Percentiles rank a stretch among this genome's conserved stretches.
Evolutionary conservation across 2,888 invertebrate species (phyloP).

Genomic region (Oxycera nigricornis): DNA sequence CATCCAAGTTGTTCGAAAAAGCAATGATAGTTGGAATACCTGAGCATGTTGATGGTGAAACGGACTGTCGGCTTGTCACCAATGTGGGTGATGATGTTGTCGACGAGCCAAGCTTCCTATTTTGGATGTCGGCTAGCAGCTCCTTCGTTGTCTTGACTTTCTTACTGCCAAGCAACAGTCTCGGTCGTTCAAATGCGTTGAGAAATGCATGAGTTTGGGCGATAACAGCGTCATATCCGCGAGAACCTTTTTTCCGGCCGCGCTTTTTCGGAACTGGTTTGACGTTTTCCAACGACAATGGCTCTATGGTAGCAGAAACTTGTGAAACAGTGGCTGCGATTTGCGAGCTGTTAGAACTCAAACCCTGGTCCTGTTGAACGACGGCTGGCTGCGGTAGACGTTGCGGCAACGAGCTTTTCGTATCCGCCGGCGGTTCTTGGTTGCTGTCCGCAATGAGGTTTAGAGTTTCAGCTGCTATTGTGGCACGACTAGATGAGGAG

Average conservation of each 20-base stretch:
- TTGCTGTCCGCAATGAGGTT: not conserved
- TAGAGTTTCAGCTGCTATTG: not conserved
- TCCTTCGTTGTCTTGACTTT: conserved; percentile 62
- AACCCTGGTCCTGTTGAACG: not conserved
- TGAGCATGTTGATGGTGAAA: conserved; percentile 55
- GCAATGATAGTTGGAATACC: conserved; percentile 49
- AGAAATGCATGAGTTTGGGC: conserved; percentile 54
- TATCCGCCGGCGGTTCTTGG: not conserved
- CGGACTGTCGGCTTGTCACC: conserved; percentile 49
- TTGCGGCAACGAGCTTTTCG: not conserved
- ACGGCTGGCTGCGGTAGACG: not conserved
- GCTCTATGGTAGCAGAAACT: not conserved
- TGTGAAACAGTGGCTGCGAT: not conserved
- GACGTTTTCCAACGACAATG: not conserved
- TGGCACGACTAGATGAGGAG: conserved; percentile 37
- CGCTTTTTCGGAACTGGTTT: conserved; percentile 55
- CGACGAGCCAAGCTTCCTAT: conserved; percentile 53
- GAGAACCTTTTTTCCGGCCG: conserved; percentile 61
- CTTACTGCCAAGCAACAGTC: conserved; percentile 50
- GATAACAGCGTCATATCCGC: conserved; percentile 58
- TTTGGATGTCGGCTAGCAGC: conserved; percentile 60
- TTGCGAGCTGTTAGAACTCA: not conserved
- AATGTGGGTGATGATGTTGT: conserved; percentile 51
- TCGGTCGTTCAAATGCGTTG: conserved; percentile 52
- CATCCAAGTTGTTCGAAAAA: not conserved